Conservation (phyloP, 2,888 invertebrate genomes). For the Lordiphosa andalusiaca region DNA sequence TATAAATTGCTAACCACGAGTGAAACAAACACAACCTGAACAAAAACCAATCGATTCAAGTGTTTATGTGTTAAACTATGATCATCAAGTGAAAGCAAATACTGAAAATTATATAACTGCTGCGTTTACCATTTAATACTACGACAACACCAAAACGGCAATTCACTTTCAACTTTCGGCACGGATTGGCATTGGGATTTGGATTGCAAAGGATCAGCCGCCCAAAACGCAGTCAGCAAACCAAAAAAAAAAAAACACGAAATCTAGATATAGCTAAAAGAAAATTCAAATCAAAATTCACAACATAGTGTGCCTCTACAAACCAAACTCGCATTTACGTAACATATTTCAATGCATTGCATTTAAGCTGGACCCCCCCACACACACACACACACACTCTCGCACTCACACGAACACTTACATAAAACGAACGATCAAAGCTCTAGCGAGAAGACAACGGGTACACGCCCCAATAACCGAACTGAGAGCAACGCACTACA, state of each 20-base stretch:
- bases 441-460: conserved; percentile 21
- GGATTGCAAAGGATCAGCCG: conserved; percentile 33
- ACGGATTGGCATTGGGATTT: conserved; percentile 39
- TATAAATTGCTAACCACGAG: conserved; percentile 67
- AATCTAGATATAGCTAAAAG: conserved; percentile 22
- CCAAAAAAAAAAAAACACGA: conserved; percentile 14
- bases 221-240: conserved; percentile 46
- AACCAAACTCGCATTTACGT: conserved; percentile 55
- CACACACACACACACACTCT: conserved; percentile 3
- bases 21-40: conserved; percentile 79
- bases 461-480: conserved; percentile 49
- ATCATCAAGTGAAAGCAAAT: conserved; percentile 56
- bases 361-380: conserved; percentile 37
- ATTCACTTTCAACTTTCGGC: conserved; percentile 15
- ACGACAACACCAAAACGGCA: not conserved
- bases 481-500: conserved; percentile 36
- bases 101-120: conserved; percentile 32
- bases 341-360: conserved; percentile 43
- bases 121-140: conserved; percentile 24
- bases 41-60: conserved; percentile 28
- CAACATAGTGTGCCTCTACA: conserved; percentile 46
- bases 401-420: not conserved
- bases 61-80: conserved; percentile 47
- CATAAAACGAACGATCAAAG: conserved; percentile 32
- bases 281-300: conserved; percentile 57